phyloP scores from a whole-genome alignment of 1,140 invertebrate species.

The Xylocopa sonorina region DNA sequence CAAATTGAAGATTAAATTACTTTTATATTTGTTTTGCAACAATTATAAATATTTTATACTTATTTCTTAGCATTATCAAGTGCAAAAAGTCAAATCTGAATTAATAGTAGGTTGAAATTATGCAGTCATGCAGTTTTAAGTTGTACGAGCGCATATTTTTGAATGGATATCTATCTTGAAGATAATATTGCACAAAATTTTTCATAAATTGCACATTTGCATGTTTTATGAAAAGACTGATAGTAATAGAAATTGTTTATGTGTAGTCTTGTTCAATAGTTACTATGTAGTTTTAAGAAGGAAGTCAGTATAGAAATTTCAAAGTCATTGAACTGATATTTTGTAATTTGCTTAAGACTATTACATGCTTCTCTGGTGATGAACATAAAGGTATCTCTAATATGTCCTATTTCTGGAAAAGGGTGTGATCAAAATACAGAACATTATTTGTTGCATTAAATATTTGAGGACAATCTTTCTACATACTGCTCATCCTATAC shows the following conservation, averaged over 20 bases:
- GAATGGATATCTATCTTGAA: slow-evolving; percentile 2
- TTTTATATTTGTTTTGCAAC: not conserved
- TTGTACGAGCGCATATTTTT: slow-evolving; percentile 4
- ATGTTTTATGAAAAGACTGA: not conserved
- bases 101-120: not conserved
- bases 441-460: slow-evolving; percentile 15
- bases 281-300: not conserved
- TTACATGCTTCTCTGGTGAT: slow-evolving; percentile 36
- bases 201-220: not conserved
- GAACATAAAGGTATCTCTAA: slow-evolving; percentile 6
- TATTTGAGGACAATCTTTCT: slow-evolving; percentile 20
- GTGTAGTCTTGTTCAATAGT: not conserved
- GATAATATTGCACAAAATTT: not conserved
- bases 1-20: not conserved
- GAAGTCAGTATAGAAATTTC: not conserved
- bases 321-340: not conserved
- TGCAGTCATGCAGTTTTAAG: not conserved
- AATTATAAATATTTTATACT: not conserved
- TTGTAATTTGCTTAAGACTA: slow-evolving; percentile 7
- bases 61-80: too few species aligned
- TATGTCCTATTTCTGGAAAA: slow-evolving; percentile 9
- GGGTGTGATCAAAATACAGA: slow-evolving; percentile 1
- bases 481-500: slow-evolving; percentile 51
- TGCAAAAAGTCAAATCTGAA: not conserved
- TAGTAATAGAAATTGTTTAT: not conserved